Conservation (phyloP, 30 jellyfish, hydroid and myxozoan genomes). For the Turritopsis rubra region DNA sequence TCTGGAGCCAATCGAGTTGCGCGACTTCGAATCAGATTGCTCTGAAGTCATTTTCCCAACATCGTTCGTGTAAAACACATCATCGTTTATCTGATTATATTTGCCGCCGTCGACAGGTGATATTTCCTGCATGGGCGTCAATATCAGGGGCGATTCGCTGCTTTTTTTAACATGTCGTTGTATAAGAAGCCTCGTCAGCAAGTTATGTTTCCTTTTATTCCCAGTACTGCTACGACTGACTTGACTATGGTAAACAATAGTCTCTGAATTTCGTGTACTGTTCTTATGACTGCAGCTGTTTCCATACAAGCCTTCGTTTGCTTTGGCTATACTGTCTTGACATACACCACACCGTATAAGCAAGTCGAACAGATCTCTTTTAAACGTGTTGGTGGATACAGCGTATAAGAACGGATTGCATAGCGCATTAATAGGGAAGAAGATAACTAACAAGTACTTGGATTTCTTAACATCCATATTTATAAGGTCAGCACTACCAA, state of each 20-base stretch:
- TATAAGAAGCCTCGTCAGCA: not conserved
- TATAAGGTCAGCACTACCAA: constrained; percentile 59
- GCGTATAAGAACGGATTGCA: constrained; percentile 97
- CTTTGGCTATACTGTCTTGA: constrained; percentile 36
- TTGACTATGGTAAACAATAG: not conserved
- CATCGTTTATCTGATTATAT: not conserved
- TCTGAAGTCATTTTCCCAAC: not conserved
- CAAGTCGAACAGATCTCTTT: constrained; percentile 74
- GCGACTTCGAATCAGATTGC: not conserved
- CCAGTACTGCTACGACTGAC: not conserved
- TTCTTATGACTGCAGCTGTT: constrained; percentile 8
- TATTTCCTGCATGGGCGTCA: not conserved
- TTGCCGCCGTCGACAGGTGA: not conserved
- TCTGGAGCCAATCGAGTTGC: too few relatives aligned
- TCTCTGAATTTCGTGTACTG: constrained; percentile 4
- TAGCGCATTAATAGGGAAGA: constrained; percentile 87
- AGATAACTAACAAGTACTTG: constrained; percentile 75
- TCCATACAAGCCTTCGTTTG: constrained; percentile 21
- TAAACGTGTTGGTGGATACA: constrained; percentile 79
- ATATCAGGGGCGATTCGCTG: not conserved
- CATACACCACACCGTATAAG: constrained; percentile 81
- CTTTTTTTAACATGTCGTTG: not conserved
- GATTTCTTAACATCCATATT: constrained; percentile 68
- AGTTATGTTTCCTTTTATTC: not conserved
- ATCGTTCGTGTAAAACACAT: not conserved